phyloP scores from a whole-genome alignment of 2,888 invertebrate species.

The Meteorus colon region DNA sequence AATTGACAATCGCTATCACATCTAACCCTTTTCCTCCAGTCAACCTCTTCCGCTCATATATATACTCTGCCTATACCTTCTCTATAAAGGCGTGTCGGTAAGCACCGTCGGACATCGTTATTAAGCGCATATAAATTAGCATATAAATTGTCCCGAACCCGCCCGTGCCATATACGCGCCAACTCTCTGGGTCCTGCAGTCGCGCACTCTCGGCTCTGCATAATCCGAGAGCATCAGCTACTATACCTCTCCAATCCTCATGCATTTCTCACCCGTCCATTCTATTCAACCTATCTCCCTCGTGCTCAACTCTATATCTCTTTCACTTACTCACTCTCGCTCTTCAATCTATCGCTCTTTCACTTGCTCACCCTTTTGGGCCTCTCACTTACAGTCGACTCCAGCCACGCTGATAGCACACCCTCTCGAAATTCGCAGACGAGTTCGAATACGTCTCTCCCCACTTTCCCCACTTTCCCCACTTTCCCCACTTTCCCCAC shows the following conservation, averaged over 20 bases:
- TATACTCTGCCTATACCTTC: conserved; percentile 16
- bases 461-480: not conserved
- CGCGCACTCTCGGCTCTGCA: conserved; percentile 58
- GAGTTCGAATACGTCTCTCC: conserved; percentile 3
- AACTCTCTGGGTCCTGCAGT: conserved; percentile 31
- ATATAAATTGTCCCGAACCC: conserved; percentile 70
- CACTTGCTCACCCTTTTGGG: conserved; percentile 24
- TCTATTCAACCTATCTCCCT: not conserved
- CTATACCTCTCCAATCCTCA: not conserved
- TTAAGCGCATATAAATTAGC: conserved; percentile 73
- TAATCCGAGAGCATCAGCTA: conserved; percentile 61
- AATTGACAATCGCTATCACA: not conserved
- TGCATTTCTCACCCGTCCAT: not conserved
- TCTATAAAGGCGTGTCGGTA: conserved; percentile 70
- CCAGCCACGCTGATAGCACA: conserved; percentile 27
- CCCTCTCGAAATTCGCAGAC: conserved; percentile 40
- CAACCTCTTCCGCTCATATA: not conserved
- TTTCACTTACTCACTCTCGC: conserved; percentile 16
- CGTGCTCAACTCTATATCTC: not conserved
- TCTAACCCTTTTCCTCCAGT: not conserved
- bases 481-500: not conserved
- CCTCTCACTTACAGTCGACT: conserved; percentile 43
- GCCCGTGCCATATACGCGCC: conserved; percentile 45
- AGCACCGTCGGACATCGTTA: conserved; percentile 72
- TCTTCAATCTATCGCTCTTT: conserved; percentile 3